Evolutionary conservation across 2,797 vertebrate genomes (phyloP), one percentile per base, ranked within the genome.

Genomic region (Crenuchus spilurus): DNA sequence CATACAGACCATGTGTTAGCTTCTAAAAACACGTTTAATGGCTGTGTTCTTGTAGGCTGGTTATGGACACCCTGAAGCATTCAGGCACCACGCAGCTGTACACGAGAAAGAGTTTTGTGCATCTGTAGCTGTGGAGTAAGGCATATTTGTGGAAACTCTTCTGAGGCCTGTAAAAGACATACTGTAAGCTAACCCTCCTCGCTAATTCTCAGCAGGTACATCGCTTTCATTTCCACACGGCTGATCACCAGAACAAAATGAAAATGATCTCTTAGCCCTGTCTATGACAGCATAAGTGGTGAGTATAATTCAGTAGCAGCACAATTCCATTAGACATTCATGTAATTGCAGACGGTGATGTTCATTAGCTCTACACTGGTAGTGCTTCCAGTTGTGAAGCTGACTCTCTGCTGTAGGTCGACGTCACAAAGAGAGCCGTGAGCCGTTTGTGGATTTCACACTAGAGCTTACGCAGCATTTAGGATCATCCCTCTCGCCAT

Each of bases 361-460:
- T 57, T 37, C 31, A 55, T 37, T 60, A 60, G 33, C 1, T 6
- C 33, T 13, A 9, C 0, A 1, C 11, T n/a, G 57, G 5, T 13
- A 8, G 20, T 6, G 22, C 18, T 14, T 41, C 35, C 37, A 24
- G 37, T 14, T 4, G 24, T 26, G 24, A 42, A 28, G 37, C 37
- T 42, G 24, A 62, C 37, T 60, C 54, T 33, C 33, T 10, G 28
- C 54, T 35, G 30, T 39, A 39, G 35, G 18, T 22, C 20, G 18
- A 41, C 2, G 20, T 39, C 18, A 24, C 16, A 13, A 61, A 41
- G 52, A 16, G 37, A 9, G 22, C 11, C 5, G 24, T 16, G 13
- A 62, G 60, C 37, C 13, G 2, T 62, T 62, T 42, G 28, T 51
- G 35, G 42, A 31, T 74, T 67, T 60, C 54, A 60, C 31, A 49